A percentile compares a stretch with the other conserved stretches of the same genome.
Evolutionary conservation across 2,888 invertebrate genomes (phyloP).

Genomic region (Aquatica leii): DNA sequence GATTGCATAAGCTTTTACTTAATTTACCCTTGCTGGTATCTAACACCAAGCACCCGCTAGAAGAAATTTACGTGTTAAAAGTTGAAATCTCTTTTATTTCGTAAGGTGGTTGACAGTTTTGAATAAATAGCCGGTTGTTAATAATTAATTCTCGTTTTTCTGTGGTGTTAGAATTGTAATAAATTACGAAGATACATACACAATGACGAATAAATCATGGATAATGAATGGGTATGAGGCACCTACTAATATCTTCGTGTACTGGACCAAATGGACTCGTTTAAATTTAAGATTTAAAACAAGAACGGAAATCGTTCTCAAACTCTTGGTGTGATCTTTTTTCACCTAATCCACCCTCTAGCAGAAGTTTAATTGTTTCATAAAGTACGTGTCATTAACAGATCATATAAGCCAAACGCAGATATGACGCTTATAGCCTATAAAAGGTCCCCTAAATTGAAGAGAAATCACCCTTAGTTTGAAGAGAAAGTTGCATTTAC

Average conservation of each 20-base stretch:
- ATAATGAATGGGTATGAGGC: constrained; percentile 29
- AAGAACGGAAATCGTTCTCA: constrained; percentile 28
- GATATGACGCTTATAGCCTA: constrained; percentile 21
- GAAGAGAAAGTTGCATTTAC: constrained; percentile 14
- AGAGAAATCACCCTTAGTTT: constrained; percentile 23
- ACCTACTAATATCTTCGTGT: constrained; percentile 30
- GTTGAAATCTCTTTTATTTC: constrained; percentile 8
- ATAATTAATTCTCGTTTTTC: constrained; percentile 32
- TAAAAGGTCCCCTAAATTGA: constrained; percentile 24
- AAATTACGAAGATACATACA: constrained; percentile 30
- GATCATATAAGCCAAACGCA: constrained; percentile 28
- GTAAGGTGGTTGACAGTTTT: constrained; percentile 21
- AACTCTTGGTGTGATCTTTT: too few species aligned
- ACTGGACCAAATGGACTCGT: constrained; percentile 26
- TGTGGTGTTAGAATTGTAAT: constrained; percentile 32
- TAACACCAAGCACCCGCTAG: too few species aligned
- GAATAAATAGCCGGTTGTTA: constrained; percentile 28
- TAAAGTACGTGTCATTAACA: constrained; percentile 30
- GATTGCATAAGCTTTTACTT: too few species aligned
- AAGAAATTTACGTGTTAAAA: too few species aligned
- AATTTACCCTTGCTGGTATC: too few species aligned
- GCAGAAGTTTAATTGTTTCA: constrained; percentile 31
- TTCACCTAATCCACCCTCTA: too few species aligned
- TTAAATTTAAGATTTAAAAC: constrained; percentile 25
- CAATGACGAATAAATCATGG: constrained; percentile 34